These are phyloP conservation scores for Mechanitis mazaeus DNA, from an alignment of 2,888 invertebrate genomes.

Conservation along the genomic window DNA sequence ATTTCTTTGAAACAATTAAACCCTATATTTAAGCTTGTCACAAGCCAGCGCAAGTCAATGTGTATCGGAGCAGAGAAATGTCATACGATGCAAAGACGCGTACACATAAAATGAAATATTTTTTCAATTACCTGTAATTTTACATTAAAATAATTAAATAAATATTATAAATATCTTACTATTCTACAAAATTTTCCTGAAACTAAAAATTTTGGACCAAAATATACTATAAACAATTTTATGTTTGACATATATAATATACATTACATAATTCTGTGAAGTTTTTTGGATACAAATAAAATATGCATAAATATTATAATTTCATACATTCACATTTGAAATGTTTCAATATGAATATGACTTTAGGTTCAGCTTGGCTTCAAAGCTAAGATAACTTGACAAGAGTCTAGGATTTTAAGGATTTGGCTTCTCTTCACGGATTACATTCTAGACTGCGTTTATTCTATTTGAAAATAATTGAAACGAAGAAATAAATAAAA, in stretches of 20 bases:
- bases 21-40: slow-evolving; percentile 13
- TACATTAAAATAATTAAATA: not conserved
- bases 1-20: not conserved
- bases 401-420: slow-evolving; percentile 25
- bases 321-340: not conserved
- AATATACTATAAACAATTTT: too few relatives aligned
- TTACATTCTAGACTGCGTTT: slow-evolving; percentile 24
- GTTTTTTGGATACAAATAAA: not conserved
- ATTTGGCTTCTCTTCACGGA: slow-evolving; percentile 23
- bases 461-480: slow-evolving; percentile 22
- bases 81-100: slow-evolving; percentile 12
- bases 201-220: too few relatives aligned
- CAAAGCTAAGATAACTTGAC: slow-evolving; percentile 24
- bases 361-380: slow-evolving; percentile 23
- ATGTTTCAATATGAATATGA: slow-evolving; percentile 12
- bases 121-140: not conserved
- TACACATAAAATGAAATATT: slow-evolving; percentile 6
- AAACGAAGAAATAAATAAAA: not conserved
- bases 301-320: not conserved
- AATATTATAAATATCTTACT: too few relatives aligned
- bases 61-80: slow-evolving; percentile 14
- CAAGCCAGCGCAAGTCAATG: slow-evolving; percentile 14
- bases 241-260: too few relatives aligned
- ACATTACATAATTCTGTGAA: not conserved
- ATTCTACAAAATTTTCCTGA: too few relatives aligned